These are phyloP conservation scores for Anadara kagoshimensis DNA, from an alignment of 1,140 invertebrate genomes.

Conservation along the genomic window DNA sequence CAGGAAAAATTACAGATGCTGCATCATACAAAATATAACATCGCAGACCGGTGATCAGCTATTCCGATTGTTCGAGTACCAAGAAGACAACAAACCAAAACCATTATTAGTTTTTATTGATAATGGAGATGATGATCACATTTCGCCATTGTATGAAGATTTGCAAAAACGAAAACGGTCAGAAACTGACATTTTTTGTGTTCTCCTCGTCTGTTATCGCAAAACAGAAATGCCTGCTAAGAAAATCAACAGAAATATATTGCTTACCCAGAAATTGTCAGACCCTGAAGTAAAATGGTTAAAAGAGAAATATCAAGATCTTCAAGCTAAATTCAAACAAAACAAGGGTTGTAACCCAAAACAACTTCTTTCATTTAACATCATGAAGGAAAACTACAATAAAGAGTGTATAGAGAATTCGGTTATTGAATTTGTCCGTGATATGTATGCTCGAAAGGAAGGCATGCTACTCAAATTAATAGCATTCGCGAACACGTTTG, in stretches of 20 bases:
- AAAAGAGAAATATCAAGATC: conserved; percentile 39
- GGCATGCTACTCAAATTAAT: conserved; percentile 44
- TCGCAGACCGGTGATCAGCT: conserved; percentile 54
- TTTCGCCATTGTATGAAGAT: conserved; percentile 27
- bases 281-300: conserved; percentile 41
- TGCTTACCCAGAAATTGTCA: conserved; percentile 48
- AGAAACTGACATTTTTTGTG: conserved; percentile 31
- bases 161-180: conserved; percentile 38
- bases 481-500: conserved; percentile 51
- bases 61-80: conserved; percentile 32
- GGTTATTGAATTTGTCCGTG: conserved; percentile 38
- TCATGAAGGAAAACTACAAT: conserved; percentile 58
- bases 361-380: conserved; percentile 52
- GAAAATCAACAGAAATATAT: conserved; percentile 10
- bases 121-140: conserved; percentile 58
- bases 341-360: conserved; percentile 44
- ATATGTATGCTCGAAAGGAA: conserved; percentile 30
- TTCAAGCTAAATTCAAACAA: conserved; percentile 35
- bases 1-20: conserved; percentile 49
- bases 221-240: conserved; percentile 21
- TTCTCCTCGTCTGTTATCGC: conserved; percentile 44
- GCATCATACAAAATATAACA: conserved; percentile 50
- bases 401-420: conserved; percentile 46
- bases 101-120: conserved; percentile 52
- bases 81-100: conserved; percentile 35